These are phyloP conservation scores for Bombus difficillimus DNA, from an alignment of 1,140 invertebrate genomes.

Conservation along the genomic window DNA sequence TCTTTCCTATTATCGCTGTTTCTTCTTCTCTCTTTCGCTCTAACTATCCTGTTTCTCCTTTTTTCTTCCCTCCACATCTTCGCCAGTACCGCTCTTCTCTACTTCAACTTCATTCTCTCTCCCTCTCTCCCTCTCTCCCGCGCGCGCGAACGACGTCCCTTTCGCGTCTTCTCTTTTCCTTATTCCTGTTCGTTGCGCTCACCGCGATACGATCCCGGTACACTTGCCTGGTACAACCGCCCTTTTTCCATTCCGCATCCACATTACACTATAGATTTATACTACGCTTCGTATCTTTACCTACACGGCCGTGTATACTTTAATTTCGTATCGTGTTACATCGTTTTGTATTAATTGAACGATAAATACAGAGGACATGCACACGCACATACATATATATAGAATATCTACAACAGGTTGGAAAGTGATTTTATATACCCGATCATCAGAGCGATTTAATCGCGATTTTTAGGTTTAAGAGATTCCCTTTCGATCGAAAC, in stretches of 20 bases:
- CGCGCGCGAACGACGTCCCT: too few relatives aligned
- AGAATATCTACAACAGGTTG: conserved; percentile 16
- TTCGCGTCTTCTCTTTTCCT: background rate
- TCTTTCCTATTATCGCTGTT: background rate
- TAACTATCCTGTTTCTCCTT: background rate
- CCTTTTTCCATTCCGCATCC: conserved; percentile 45
- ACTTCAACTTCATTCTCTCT: background rate
- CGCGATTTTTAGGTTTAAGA: conserved; percentile 4
- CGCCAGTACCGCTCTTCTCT: background rate
- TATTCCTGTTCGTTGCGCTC: conserved; percentile 2
- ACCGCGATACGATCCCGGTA: conserved; percentile 44
- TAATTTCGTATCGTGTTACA: conserved; percentile 3
- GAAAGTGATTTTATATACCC: conserved; percentile 48
- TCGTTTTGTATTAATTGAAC: conserved; percentile 3
- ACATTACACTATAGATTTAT: conserved; percentile 44
- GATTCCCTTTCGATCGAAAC: conserved; percentile 10
- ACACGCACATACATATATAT: too few relatives aligned
- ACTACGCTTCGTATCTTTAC: background rate
- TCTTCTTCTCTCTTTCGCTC: background rate
- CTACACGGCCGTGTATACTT: background rate
- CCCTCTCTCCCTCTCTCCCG: background rate
- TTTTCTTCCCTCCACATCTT: background rate
- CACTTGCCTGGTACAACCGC: conserved; percentile 41
- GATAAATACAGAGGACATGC: background rate
- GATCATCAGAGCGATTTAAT: conserved; percentile 37